These are phyloP conservation scores for Platorchestia sp. DNA, from an alignment of 1,140 invertebrate species.

Conservation along the genomic window DNA sequence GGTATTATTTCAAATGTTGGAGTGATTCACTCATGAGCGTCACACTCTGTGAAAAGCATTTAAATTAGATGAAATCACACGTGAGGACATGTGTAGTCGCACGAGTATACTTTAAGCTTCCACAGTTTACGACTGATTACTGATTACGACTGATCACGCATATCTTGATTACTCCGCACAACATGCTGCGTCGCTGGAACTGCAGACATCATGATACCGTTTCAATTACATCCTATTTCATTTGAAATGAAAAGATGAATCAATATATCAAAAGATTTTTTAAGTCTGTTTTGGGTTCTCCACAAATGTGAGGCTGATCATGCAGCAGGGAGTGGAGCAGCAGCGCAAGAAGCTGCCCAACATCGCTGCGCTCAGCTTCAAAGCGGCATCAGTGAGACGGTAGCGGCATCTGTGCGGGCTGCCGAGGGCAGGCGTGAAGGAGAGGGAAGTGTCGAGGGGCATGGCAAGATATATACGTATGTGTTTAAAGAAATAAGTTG, in stretches of 20 bases:
- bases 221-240: neutral
- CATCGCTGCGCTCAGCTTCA: neutral
- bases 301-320: neutral
- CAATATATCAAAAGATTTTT: neutral
- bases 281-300: neutral
- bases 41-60: too few species aligned
- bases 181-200: too few species aligned
- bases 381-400: neutral
- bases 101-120: too few species aligned
- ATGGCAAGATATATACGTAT: conserved; percentile 49
- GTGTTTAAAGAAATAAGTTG: conserved; percentile 54
- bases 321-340: neutral
- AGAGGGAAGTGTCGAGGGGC: conserved; percentile 44
- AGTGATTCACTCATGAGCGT: too few species aligned
- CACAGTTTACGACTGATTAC: too few species aligned
- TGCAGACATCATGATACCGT: neutral
- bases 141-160: too few species aligned
- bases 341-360: neutral
- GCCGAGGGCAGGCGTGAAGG: conserved; percentile 42
- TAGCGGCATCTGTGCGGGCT: conserved; percentile 35
- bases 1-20: too few species aligned
- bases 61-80: too few species aligned
- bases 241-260: neutral
- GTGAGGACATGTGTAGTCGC: too few species aligned
- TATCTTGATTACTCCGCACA: too few species aligned